Percentiles rank a stretch among this genome's conserved stretches.
Conservation (phyloP, 2,888 invertebrate genomes). For the Scaptomyza polygonia region DNA sequence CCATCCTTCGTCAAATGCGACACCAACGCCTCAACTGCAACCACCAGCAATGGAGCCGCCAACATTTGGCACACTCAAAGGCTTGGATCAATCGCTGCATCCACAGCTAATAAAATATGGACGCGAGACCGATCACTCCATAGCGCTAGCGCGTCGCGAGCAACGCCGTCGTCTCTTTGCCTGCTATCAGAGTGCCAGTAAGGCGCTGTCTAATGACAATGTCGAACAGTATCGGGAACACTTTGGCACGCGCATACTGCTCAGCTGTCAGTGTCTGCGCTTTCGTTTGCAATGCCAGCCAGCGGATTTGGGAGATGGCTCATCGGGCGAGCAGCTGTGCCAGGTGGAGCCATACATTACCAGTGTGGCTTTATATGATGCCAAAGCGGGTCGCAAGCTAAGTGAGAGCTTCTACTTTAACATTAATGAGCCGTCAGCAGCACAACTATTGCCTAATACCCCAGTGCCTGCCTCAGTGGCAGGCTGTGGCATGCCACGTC, state of each 20-base stretch:
- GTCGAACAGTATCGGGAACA: slow-evolving; percentile 93
- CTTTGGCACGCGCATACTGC: slow-evolving; percentile 93
- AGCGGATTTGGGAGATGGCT: slow-evolving; percentile 86
- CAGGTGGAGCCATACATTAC: slow-evolving; percentile 96
- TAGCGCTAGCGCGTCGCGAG: slow-evolving; percentile 92
- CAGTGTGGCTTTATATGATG: slow-evolving; percentile 95
- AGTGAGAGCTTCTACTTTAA: slow-evolving; percentile 97
- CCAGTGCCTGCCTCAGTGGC: slow-evolving; percentile 77
- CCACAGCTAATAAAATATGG: slow-evolving; percentile 95
- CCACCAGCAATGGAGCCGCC: slow-evolving; percentile 85
- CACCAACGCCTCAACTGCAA: slow-evolving; percentile 54
- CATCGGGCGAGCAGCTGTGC: slow-evolving; percentile 88
- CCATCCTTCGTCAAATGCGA: slow-evolving; percentile 85
- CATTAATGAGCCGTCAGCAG: slow-evolving; percentile 90
- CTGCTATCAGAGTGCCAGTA: slow-evolving; percentile 86
- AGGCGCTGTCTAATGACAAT: slow-evolving; percentile 84
- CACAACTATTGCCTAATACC: slow-evolving; percentile 85
- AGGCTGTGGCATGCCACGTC: slow-evolving; percentile 68
- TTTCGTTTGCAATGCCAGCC: slow-evolving; percentile 89
- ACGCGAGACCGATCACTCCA: slow-evolving; percentile 94
- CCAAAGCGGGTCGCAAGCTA: slow-evolving; percentile 92
- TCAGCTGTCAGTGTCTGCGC: slow-evolving; percentile 92
- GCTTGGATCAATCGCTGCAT: slow-evolving; percentile 96
- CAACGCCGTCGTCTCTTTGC: slow-evolving; percentile 91
- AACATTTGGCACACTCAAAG: slow-evolving; percentile 93